Base-by-base conservation (phyloP, 2,797 vertebrate species). In the Rhinoraja longicauda region DNA sequence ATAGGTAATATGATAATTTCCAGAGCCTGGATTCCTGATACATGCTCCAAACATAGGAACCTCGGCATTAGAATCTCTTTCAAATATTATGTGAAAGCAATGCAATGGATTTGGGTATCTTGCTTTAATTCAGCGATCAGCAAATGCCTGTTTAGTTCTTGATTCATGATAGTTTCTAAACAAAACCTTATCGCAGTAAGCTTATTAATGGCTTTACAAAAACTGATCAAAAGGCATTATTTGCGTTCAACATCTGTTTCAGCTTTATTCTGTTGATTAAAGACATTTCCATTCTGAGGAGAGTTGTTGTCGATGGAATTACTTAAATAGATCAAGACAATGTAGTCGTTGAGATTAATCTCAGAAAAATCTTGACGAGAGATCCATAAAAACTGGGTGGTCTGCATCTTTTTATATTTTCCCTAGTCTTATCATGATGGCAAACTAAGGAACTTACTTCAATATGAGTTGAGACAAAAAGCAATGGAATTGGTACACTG, bases 361-460 rank as follows among this genome's bases (percentile, higher is more conserved):
- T 21, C 90, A n/a, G 70, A 92, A 75, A 92, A 73, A 53, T 67
- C 70, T 53, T 53, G 90, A 92, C 90, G 2, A 53, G 70, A 92
- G 45, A 57, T 92, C 70, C 59, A 73, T 72, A 92, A 75, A 91
- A 92, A 92, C 13, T 92, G 90, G 90, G 90, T 92, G 90, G 90
- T 75, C 90, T 29, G n/a, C 36, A 62, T 73, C 90, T 92, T 39
- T 92, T 92, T 53, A 70, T 1, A 4, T 53, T 92, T 92, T n/a
- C n/a, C 90, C 7, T 32, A 17, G 70, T 53, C 70, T 92, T 75
- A 92, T n/a, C 45, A 92, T n/a, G 36, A 73, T 92, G 72, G 70
- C 29, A 73, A 92, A 53, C 15, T 39, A 75, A 45, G 32, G 57
- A 57, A 57, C 7, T 75, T 75, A 73, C 64, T 73, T 75, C 70